Evolutionary conservation across 2,113 vertebrate species (phyloP).

Genomic region (Neolamprologus falcicula): DNA sequence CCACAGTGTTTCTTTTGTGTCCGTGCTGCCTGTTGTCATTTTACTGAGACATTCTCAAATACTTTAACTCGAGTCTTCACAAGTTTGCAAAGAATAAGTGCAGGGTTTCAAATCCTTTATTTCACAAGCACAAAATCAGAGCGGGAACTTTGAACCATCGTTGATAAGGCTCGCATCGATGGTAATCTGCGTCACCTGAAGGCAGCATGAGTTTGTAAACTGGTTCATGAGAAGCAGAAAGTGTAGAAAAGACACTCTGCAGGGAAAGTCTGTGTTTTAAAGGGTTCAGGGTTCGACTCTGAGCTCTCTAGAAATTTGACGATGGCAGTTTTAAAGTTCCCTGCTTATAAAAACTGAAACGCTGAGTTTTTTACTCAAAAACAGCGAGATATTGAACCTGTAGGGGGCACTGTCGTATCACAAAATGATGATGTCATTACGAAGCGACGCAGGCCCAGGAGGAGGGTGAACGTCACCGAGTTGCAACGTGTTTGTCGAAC

Average conservation of each 20-base stretch:
- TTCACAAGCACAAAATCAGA: background rate
- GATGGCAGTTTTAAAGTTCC: background rate
- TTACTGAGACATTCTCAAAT: background rate
- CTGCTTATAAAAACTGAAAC: background rate
- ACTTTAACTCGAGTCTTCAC: background rate
- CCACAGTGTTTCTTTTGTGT: background rate
- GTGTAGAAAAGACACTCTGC: background rate
- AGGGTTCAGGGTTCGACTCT: background rate
- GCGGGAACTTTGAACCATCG: background rate
- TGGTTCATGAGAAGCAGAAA: background rate
- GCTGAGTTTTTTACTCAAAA: background rate
- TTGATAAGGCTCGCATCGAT: background rate
- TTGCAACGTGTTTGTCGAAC: background rate
- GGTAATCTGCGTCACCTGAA: background rate
- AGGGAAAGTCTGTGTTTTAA: background rate
- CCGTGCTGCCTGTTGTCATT: background rate
- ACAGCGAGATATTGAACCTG: background rate
- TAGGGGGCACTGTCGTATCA: background rate
- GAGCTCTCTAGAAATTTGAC: background rate
- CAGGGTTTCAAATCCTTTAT: background rate
- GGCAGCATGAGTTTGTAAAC: background rate
- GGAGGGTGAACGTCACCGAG: background rate
- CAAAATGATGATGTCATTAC: conserved; percentile 24
- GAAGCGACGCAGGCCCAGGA: background rate
- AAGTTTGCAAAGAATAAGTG: accelerated